A percentile compares a stretch with the other conserved stretches of the same genome.
These are phyloP conservation scores for Ligdia adustata DNA, from an alignment of 2,888 invertebrate genomes.

Conservation along the genomic window DNA sequence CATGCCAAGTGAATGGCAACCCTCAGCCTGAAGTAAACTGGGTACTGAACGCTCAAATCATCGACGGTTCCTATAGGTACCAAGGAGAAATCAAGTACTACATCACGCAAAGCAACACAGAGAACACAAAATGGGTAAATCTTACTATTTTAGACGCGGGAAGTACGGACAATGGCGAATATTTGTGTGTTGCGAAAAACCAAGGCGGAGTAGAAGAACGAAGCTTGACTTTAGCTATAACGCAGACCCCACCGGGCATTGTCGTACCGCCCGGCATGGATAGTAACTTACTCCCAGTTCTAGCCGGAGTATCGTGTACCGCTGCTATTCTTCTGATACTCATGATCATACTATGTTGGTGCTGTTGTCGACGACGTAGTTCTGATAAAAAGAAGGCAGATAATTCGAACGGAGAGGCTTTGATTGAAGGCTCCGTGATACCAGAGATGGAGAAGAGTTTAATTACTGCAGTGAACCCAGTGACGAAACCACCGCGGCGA, in stretches of 20 bases:
- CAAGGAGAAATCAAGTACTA: constrained; percentile 79
- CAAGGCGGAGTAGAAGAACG: constrained; percentile 91
- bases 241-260: constrained; percentile 69
- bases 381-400: constrained; percentile 84
- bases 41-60: constrained; percentile 87
- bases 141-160: constrained; percentile 87
- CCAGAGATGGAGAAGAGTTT: constrained; percentile 94
- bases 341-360: constrained; percentile 80
- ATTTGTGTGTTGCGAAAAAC: constrained; percentile 92
- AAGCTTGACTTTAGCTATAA: constrained; percentile 86
- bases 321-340: constrained; percentile 79
- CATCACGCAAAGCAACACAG: constrained; percentile 58
- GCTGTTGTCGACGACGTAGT: constrained; percentile 80
- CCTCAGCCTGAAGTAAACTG: constrained; percentile 91
- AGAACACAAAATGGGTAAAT: constrained; percentile 85
- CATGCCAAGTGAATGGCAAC: constrained; percentile 90
- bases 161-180: constrained; percentile 88
- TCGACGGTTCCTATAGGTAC: constrained; percentile 80
- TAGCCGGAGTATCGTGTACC: constrained; percentile 78
- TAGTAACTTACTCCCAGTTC: constrained; percentile 80
- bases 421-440: constrained; percentile 89
- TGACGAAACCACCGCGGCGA: constrained; percentile 91
- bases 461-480: constrained; percentile 92
- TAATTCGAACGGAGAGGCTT: constrained; percentile 86
- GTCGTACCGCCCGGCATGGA: constrained; percentile 80